Percentiles rank a stretch among this genome's conserved stretches.
Conservation (phyloP, 2,113 vertebrate species). For the Pomatostomus ruficeps region DNA sequence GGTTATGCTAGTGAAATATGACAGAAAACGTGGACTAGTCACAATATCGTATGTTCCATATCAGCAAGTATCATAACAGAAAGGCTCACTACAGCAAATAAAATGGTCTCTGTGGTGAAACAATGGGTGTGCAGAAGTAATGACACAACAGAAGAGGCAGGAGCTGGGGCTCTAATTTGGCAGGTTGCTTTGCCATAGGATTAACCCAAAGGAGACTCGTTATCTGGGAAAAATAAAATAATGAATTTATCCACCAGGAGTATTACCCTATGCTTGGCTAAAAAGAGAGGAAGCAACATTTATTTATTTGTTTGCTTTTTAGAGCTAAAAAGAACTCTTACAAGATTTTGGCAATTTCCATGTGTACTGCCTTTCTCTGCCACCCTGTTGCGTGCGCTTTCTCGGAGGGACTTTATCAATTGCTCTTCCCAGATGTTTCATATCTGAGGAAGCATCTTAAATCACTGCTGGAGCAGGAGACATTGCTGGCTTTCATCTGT, state of each 20-base stretch:
- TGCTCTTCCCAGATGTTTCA: neutral
- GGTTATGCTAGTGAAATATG: constrained; percentile 51
- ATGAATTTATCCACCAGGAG: neutral
- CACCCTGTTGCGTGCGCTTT: neutral
- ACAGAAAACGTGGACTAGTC: constrained; percentile 52
- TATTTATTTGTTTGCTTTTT: neutral
- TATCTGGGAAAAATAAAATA: neutral
- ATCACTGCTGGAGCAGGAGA: neutral
- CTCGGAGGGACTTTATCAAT: neutral
- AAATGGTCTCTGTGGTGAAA: neutral
- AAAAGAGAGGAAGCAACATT: neutral
- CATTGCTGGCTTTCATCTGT: neutral
- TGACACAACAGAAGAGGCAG: neutral
- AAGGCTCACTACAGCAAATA: constrained; percentile 13
- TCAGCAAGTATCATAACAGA: constrained; percentile 48
- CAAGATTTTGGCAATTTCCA: neutral
- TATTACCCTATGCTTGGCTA: neutral
- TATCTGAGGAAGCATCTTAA: neutral
- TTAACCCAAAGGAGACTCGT: constrained; percentile 9
- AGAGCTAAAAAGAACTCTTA: neutral
- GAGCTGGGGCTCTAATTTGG: neutral
- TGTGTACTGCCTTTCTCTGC: neutral
- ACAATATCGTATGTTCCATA: constrained; percentile 59
- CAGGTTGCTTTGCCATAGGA: neutral
- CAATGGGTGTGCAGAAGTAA: neutral